Evolutionary conservation across 2,797 vertebrate genomes (phyloP).

Genomic region (Bradypodion ventrale): DNA sequence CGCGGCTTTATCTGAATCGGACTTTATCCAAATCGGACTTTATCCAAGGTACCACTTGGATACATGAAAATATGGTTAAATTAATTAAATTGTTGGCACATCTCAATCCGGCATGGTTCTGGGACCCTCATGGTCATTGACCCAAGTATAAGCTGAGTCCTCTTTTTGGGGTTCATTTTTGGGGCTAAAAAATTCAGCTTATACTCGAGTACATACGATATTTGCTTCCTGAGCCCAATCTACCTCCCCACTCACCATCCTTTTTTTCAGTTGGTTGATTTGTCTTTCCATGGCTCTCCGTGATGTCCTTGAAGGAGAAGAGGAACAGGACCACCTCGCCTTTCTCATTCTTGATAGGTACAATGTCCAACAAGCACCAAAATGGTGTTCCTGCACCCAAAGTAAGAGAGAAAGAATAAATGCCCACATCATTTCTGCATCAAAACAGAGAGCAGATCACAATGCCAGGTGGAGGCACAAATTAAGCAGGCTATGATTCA

Average conservation of each 20-base stretch:
- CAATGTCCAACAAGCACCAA: conserved; percentile 92
- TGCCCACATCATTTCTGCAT: not conserved
- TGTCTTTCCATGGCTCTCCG: conserved; percentile 79
- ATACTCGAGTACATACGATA: not conserved
- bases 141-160: too few relatives aligned
- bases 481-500: not conserved
- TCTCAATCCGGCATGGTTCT: too few relatives aligned
- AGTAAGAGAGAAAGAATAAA: not conserved
- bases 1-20: too few relatives aligned
- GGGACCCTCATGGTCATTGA: too few relatives aligned
- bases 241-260: conserved; percentile 74
- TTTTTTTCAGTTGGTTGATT: conserved; percentile 68
- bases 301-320: conserved; percentile 95
- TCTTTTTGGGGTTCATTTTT: too few relatives aligned
- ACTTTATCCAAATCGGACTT: too few relatives aligned
- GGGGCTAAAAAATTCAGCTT: too few relatives aligned
- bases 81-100: too few relatives aligned
- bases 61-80: too few relatives aligned
- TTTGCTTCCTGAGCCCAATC: not conserved
- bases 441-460: not conserved
- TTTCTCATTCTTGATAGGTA: conserved; percentile 97
- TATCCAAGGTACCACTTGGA: too few relatives aligned
- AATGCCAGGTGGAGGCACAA: not conserved
- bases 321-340: conserved; percentile 94
- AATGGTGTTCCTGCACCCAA: conserved; percentile 81